Evolutionary conservation across 2,113 vertebrate genomes (phyloP).

Genomic region (Colaptes auratus): DNA sequence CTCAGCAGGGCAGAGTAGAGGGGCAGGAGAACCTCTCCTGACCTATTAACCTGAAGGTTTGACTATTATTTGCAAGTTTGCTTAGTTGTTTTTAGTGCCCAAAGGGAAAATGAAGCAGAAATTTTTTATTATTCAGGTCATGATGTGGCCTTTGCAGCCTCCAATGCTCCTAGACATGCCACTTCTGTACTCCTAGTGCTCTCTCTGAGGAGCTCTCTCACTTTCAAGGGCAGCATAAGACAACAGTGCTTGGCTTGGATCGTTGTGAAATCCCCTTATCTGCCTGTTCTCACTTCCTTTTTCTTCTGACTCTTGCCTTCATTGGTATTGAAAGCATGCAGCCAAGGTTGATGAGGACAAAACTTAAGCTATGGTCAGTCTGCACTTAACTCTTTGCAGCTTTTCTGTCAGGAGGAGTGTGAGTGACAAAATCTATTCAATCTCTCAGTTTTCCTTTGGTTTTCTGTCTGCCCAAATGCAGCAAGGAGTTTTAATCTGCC

Average conservation of each 20-base stretch:
- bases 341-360: slow-evolving; percentile 27
- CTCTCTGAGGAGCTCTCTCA: slow-evolving; percentile 6
- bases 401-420: neutral
- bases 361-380: neutral
- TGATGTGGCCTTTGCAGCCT: slow-evolving; percentile 16
- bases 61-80: slow-evolving; percentile 1
- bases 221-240: slow-evolving; percentile 31
- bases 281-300: slow-evolving; percentile 27
- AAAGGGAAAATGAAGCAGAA: neutral
- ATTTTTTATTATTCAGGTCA: neutral
- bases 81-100: slow-evolving; percentile 1
- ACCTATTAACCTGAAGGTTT: neutral
- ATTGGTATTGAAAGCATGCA: neutral
- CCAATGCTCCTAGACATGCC: neutral
- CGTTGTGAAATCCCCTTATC: slow-evolving; percentile 9
- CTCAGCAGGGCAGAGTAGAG: no score
- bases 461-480: neutral
- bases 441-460: neutral
- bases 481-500: neutral
- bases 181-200: neutral
- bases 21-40: no score
- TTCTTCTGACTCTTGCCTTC: neutral
- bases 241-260: slow-evolving; percentile 15
- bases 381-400: neutral
- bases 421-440: neutral